Percentiles rank a stretch among this genome's conserved stretches.
These are phyloP conservation scores for Dinomys branickii DNA, from an alignment of 2,113 vertebrate species.

Conservation along the genomic window DNA sequence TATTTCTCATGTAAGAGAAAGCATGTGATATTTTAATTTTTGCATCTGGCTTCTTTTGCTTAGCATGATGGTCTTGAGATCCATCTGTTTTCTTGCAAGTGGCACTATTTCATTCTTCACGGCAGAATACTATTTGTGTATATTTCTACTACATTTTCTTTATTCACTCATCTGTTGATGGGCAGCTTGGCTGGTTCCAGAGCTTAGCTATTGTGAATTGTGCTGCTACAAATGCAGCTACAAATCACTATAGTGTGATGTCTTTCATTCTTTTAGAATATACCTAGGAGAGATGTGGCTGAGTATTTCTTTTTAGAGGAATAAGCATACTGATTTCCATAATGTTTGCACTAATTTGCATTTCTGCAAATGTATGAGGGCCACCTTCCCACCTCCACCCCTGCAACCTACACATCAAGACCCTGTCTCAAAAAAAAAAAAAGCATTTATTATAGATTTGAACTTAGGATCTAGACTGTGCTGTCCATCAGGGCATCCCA, in stretches of 20 bases:
- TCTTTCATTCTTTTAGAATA: background rate
- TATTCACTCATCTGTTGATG: background rate
- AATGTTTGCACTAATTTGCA: background rate
- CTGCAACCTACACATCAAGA: background rate
- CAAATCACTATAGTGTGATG: background rate
- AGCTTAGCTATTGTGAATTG: background rate
- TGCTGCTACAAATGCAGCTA: background rate
- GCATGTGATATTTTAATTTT: background rate
- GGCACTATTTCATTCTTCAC: background rate
- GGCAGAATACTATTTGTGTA: background rate
- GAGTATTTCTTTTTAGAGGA: background rate
- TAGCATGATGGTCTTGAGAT: background rate
- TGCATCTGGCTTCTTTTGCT: background rate
- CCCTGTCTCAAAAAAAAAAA: background rate
- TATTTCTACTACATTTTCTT: background rate
- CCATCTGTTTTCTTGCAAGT: background rate
- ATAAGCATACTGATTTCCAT: background rate
- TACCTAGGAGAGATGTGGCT: background rate
- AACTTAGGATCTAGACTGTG: background rate
- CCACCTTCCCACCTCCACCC: background rate
- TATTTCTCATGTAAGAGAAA: background rate
- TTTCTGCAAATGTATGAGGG: background rate
- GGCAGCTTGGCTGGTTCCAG: background rate
- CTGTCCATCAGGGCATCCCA: background rate
- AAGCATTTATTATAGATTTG: background rate